Percentiles rank a stretch among this genome's conserved stretches.
These are phyloP conservation scores for Scaptomyza caliginosa DNA, from an alignment of 2,888 invertebrate species.

Conservation along the genomic window DNA sequence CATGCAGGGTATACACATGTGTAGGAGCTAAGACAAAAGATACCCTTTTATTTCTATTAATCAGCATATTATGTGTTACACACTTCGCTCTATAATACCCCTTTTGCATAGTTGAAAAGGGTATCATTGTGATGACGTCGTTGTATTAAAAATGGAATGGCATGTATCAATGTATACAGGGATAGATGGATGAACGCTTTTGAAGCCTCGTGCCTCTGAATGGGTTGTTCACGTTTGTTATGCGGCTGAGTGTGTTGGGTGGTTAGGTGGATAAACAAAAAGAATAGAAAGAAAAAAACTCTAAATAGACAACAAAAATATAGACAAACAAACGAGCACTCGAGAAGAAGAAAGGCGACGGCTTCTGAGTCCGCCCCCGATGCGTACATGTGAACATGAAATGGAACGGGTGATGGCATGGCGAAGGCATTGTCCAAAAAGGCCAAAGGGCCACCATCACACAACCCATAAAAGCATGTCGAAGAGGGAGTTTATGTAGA, in stretches of 20 bases:
- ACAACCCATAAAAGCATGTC: conserved; percentile 66
- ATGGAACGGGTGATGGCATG: conserved; percentile 21
- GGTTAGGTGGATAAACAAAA: conserved; percentile 53
- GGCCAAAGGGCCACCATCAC: conserved; percentile 50
- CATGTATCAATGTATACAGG: conserved; percentile 20
- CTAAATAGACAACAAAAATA: not conserved
- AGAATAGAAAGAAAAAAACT: not conserved
- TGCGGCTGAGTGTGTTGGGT: not conserved
- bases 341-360: conserved; percentile 24
- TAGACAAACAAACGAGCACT: conserved; percentile 65
- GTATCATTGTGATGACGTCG: conserved; percentile 62
- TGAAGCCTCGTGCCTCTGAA: conserved; percentile 28
- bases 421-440: conserved; percentile 3
- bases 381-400: conserved; percentile 6
- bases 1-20: too few species aligned
- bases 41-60: too few species aligned
- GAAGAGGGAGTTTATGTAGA: conserved; percentile 11
- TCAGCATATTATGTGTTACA: too few species aligned
- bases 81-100: not conserved
- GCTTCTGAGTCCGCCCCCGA: conserved; percentile 39
- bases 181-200: conserved; percentile 32
- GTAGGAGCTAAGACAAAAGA: too few species aligned
- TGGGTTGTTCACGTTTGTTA: conserved; percentile 30
- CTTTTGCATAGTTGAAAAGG: not conserved
- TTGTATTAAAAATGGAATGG: conserved; percentile 36